Base-by-base conservation (phyloP, 37 sponge, comb jelly and placozoan genomes). In the Corticium candelabrum region DNA sequence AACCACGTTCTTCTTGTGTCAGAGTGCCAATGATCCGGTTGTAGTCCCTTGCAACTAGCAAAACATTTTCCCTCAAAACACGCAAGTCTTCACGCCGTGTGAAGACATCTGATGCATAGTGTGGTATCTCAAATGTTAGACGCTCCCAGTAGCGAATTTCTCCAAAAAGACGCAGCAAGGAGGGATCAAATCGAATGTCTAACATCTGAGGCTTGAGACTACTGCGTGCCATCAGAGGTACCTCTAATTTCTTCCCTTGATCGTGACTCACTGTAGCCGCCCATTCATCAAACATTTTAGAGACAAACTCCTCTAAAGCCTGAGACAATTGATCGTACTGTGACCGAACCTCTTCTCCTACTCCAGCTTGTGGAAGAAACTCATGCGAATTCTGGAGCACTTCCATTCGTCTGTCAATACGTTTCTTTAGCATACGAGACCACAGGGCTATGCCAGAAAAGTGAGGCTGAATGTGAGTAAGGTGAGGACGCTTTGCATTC, bases 91-190 rank as follows among this genome's bases (percentile, higher is more conserved):
- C 99, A 74, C 92, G 82, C 74, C 70, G 76, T 33, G 83, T 40
- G 78, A 94, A 94, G 74, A 97, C 84, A 68, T 87, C 90, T 2
- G 80, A 75, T 2, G 92, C 84, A 77, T 91, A 97, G 89, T 97
- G 94, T 4, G 99, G 99, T 37, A 94, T 85, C 80, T 97, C 99
- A 74, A 97, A 97, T 68, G 88, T 80, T 74, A 97, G 85, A 33
- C 94, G 81, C 84, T 94, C 99, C 99, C 99, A 97, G 88, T 89
- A 94, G 57, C 78, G 75, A 71, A 94, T 94, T 90, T 97, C 99
- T 7, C 76, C 32, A 78, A 97, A 89, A 30, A 97, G 90, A 76
- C 89, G 93, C 75, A 87, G 79, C 3, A 96, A 91, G 34, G 78
- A 79, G 62, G 72, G 83, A 76, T 79, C 89, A 81, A 96, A 96